A percentile compares a stretch with the other conserved stretches of the same genome.
Conservation (phyloP, 2,888 invertebrate species). For the Tetramorium bicarinatum region DNA sequence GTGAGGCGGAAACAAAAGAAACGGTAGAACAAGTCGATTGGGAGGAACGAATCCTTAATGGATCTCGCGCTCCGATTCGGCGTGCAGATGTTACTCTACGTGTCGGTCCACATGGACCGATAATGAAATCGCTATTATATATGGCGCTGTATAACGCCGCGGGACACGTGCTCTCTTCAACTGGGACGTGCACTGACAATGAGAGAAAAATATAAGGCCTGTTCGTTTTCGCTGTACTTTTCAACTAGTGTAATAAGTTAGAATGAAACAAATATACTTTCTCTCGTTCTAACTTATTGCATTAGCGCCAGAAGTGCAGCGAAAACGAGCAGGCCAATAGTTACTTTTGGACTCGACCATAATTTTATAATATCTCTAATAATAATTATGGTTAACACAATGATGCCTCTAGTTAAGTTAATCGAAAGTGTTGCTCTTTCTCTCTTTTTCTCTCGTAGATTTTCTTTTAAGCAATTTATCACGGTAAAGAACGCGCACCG, state of each 20-base stretch:
- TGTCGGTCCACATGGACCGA: constrained; percentile 79
- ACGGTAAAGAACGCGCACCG: background rate
- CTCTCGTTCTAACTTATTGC: too few species aligned
- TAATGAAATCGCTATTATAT: constrained; percentile 78
- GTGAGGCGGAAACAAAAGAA: background rate
- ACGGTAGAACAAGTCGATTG: background rate
- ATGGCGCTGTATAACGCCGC: constrained; percentile 40
- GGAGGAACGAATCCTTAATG: constrained; percentile 13
- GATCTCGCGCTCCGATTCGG: constrained; percentile 17
- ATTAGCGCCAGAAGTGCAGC: too few species aligned
- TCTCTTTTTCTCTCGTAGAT: background rate
- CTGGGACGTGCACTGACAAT: background rate
- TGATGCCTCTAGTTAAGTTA: too few species aligned
- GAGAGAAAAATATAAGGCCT: too few species aligned
- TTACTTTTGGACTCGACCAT: too few species aligned
- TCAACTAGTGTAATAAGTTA: too few species aligned
- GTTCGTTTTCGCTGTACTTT: too few species aligned
- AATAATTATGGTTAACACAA: too few species aligned
- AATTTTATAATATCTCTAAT: too few species aligned
- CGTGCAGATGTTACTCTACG: constrained; percentile 78
- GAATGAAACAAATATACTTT: too few species aligned
- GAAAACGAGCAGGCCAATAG: too few species aligned
- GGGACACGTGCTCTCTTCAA: constrained; percentile 65
- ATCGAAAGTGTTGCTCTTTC: background rate
- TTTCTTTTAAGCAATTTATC: too few species aligned